A percentile compares a stretch with the other conserved stretches of the same genome.
Conservation (phyloP, 92 coral and sea anemone species). For the Heliopora coerulea region DNA sequence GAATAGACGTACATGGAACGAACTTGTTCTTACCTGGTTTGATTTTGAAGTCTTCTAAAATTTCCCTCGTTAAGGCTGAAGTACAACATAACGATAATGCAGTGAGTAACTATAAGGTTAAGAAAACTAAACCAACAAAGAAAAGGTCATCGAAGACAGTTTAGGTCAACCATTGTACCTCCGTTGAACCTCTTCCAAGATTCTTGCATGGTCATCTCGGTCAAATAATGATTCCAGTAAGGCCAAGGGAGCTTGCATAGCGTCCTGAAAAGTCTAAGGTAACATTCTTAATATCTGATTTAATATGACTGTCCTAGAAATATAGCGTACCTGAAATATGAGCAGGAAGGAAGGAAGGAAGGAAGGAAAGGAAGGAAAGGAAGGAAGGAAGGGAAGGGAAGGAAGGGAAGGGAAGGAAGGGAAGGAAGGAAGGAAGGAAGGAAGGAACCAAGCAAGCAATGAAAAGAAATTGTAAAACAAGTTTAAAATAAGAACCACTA, state of each 20-base stretch:
- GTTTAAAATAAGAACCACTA: no score
- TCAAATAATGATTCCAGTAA: slow-evolving; percentile 45
- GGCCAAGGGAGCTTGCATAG: slow-evolving; percentile 2
- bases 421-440: slow-evolving; percentile 10
- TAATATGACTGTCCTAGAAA: no score
- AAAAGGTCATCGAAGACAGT: background rate
- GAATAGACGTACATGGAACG: no score
- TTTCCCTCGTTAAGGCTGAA: slow-evolving; percentile 12
- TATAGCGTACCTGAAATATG: background rate
- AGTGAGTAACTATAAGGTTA: no score
- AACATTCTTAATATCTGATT: background rate
- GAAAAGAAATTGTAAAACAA: background rate
- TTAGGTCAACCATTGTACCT: slow-evolving; percentile 51
- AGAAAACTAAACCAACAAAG: background rate
- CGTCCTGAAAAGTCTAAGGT: background rate
- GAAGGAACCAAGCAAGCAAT: background rate
- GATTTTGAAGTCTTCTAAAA: slow-evolving; percentile 27
- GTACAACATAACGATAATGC: no score
- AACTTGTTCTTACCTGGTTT: slow-evolving; percentile 21
- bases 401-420: background rate
- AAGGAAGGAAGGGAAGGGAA: background rate
- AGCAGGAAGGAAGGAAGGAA: background rate
- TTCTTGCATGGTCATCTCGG: slow-evolving; percentile 71
- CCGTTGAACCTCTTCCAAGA: slow-evolving; percentile 87
- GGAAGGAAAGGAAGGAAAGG: slow-evolving; percentile 1